Evolutionary conservation across 2,113 vertebrate genomes (phyloP).

Genomic region (Corythornis cristatus): DNA sequence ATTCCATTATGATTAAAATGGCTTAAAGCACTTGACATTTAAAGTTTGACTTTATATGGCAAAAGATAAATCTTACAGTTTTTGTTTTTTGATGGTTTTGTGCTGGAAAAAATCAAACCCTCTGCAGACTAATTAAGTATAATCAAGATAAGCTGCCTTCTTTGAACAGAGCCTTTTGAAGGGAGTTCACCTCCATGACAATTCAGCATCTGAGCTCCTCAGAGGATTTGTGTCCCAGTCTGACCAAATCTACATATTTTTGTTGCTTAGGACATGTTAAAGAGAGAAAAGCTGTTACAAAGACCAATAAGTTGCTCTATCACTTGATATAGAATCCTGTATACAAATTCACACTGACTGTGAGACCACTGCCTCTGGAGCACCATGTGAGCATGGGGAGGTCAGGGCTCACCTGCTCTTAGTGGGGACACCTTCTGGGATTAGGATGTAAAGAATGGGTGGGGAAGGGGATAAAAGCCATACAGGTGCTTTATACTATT

Average conservation of each 20-base stretch:
- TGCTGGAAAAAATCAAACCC: not conserved
- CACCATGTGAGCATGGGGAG: accelerated
- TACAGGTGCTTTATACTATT: not conserved
- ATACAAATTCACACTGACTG: accelerated
- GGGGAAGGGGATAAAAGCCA: not conserved
- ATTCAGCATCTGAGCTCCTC: not conserved
- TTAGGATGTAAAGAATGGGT: not conserved
- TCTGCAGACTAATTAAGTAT: not conserved
- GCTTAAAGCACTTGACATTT: slow-evolving; percentile 58
- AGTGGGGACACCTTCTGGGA: accelerated
- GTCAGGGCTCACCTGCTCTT: not conserved
- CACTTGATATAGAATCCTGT: not conserved
- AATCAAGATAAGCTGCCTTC: not conserved
- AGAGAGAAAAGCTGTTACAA: not conserved
- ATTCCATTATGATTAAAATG: slow-evolving; percentile 42
- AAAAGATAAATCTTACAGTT: slow-evolving; percentile 8
- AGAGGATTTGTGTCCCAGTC: not conserved
- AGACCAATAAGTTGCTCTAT: not conserved
- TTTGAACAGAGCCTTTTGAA: not conserved
- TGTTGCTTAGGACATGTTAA: not conserved
- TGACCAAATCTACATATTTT: not conserved
- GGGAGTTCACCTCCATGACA: not conserved
- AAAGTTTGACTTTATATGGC: slow-evolving; percentile 30
- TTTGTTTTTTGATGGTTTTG: not conserved
- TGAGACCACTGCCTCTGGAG: not conserved